Evolutionary conservation across 1,140 invertebrate genomes (phyloP), one percentile per base, ranked within the genome.

Genomic region (Temnothorax nylanderi): DNA sequence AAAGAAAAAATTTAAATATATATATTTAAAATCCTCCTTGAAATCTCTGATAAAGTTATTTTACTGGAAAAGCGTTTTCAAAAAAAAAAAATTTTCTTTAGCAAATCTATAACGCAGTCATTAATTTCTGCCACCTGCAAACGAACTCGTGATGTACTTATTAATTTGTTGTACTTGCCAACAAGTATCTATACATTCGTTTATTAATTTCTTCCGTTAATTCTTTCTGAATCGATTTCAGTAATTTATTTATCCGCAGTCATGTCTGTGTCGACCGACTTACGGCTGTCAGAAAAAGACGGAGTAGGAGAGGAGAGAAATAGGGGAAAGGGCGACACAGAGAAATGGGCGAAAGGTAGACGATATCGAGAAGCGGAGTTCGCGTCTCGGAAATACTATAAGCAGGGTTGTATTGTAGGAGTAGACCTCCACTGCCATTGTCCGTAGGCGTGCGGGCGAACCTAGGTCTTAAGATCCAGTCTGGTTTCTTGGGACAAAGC

Each of bases 401-500:
- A 88, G 89, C 90, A 87, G 72, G 56, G 60, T 86, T 84, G 90
- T 89, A 91, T 81, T 88, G 90, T 92, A 26, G 87, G 41, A 26
- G 84, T 87, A 87, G 62, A 65, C 16, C 21, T 69, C n/a, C 56
- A 60, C 34, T 34, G 47, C 58, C 91, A 92, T 93, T 92, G 92
- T 92, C 90, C 86, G 78, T 65, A 87, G 88, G 86, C 90, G 89
- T 88, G 90, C 90, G 56, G 62, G 87, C 18, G 18, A 41, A 62
- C 65, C 51, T 58, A 85, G 65, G 81, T 64, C n/a, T 37, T 65
- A 78, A 76, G 34, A 41, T 64, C 74, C 64, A 81, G 64, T 69
- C 47, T 81, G 64, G 44, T 65, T 80, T 64, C 74, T 82, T 78
- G 65, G 91, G 90, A 92, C 89, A 93, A 93, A 91, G 88, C 89